Conservation (phyloP, 1,140 invertebrate species). For the Eulimnadia texana region DNA sequence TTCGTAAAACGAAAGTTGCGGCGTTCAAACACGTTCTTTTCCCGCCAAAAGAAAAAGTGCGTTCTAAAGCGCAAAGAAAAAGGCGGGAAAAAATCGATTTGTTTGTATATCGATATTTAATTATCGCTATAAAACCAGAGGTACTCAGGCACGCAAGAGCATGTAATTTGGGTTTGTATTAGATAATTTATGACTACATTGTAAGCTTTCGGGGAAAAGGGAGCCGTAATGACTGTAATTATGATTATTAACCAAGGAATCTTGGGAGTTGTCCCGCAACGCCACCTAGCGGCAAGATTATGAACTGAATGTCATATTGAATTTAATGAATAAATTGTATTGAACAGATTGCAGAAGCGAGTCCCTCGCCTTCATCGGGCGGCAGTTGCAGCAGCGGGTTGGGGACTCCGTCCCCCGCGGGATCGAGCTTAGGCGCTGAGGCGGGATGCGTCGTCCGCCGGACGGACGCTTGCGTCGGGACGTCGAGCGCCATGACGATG, state of each 20-base stretch:
- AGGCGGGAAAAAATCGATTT: neutral
- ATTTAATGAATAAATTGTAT: neutral
- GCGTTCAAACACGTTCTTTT: too few species aligned
- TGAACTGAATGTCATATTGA: neutral
- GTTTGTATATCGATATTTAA: neutral
- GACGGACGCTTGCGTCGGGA: conserved; percentile 74
- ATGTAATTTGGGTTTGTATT: neutral
- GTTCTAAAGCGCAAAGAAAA: neutral
- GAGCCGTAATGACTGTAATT: neutral
- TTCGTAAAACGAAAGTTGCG: too few species aligned
- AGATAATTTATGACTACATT: neutral
- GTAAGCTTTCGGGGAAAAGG: too few species aligned
- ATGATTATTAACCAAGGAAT: neutral
- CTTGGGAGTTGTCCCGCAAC: neutral
- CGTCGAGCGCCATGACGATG: conserved; percentile 63
- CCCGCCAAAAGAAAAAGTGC: too few species aligned
- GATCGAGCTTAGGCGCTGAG: neutral
- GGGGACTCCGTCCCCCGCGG: neutral
- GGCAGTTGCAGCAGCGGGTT: neutral
- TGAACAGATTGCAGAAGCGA: neutral
- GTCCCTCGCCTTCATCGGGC: neutral
- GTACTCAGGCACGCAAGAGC: neutral
- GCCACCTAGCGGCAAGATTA: neutral
- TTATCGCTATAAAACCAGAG: neutral
- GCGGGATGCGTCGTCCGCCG: neutral